phyloP scores from a whole-genome alignment of 2,888 invertebrate species.

The Ethmia dodecea region DNA sequence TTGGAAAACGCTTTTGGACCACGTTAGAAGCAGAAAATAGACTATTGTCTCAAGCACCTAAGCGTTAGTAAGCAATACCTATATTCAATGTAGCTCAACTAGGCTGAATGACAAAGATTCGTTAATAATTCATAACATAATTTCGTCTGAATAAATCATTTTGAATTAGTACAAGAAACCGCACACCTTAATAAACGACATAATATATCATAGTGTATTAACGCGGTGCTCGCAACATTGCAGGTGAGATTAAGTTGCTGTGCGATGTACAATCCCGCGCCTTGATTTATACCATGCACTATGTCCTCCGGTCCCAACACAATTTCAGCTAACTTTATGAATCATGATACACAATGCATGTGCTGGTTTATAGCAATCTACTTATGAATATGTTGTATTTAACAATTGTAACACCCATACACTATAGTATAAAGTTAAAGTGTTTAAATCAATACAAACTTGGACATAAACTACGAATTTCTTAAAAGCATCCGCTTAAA shows the following conservation, averaged over 20 bases:
- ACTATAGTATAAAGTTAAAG: no score
- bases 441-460: no score
- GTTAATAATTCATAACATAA: constrained; percentile 5
- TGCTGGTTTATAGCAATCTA: constrained; percentile 19
- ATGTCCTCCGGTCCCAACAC: constrained; percentile 14
- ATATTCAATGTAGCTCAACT: no score
- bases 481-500: no score
- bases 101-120: constrained; percentile 3
- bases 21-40: no score
- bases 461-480: no score
- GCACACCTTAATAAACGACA: constrained; percentile 43
- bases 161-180: constrained; percentile 26
- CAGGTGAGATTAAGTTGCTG: constrained; percentile 48
- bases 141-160: constrained; percentile 1
- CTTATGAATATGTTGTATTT: constrained; percentile 7
- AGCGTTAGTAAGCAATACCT: no score
- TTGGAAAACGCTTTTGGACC: no score
- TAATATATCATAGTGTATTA: constrained; percentile 61
- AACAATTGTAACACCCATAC: no score
- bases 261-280: constrained; percentile 36
- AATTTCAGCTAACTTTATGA: constrained; percentile 18
- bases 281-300: constrained; percentile 49
- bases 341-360: constrained; percentile 23
- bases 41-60: no score
- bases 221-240: constrained; percentile 25